phyloP scores from a whole-genome alignment of 2,113 vertebrate genomes.

The Chionomys nivalis region DNA sequence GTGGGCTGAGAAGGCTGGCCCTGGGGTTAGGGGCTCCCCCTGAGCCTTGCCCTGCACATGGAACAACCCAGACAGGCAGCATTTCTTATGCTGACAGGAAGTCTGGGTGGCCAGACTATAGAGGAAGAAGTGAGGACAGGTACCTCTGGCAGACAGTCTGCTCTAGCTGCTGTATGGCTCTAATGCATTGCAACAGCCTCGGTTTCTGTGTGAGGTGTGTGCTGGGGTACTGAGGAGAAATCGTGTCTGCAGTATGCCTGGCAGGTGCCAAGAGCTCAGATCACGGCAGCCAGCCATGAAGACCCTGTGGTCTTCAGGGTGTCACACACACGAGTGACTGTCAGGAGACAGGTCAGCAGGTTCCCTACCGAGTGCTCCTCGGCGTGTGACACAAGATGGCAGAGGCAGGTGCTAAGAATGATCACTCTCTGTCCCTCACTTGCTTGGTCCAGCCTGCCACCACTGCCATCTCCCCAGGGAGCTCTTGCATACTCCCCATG shows the following conservation, averaged over 20 bases:
- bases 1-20: neutral
- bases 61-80: neutral
- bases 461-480: rapidly evolving
- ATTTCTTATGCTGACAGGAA: neutral
- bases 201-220: neutral
- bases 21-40: neutral
- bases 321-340: neutral
- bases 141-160: neutral
- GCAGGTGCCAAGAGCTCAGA: neutral
- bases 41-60: too few species aligned
- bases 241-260: neutral
- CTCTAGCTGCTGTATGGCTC: neutral
- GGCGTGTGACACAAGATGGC: neutral
- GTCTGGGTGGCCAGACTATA: neutral
- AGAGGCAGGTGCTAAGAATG: neutral
- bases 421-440: neutral
- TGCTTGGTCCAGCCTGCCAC: slow-evolving; percentile 47
- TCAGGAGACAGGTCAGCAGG: neutral
- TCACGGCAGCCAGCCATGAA: neutral
- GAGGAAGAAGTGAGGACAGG: neutral
- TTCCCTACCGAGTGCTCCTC: neutral
- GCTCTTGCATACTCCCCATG: rapidly evolving
- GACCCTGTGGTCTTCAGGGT: rapidly evolving
- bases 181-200: neutral
- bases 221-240: neutral